Evolutionary conservation across 2,888 invertebrate genomes (phyloP).

Genomic region (Andrena haemorrhoa): DNA sequence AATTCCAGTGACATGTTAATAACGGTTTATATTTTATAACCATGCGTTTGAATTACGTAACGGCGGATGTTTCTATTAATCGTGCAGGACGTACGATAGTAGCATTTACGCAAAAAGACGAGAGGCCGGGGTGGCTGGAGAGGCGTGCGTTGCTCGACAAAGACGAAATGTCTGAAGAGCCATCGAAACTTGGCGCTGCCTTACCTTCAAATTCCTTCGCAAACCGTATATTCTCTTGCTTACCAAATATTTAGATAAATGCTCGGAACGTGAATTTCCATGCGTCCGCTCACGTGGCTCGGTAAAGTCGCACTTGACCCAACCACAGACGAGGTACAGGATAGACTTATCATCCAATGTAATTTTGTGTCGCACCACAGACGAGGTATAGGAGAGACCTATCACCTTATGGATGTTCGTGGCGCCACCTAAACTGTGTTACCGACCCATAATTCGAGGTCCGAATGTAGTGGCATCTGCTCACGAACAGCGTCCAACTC

Average conservation of each 20-base stretch:
- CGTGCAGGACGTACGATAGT: neutral
- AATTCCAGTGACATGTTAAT: neutral
- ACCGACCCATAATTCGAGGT: too few relatives aligned
- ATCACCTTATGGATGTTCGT: too few relatives aligned
- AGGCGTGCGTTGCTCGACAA: conserved; percentile 1
- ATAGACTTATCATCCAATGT: too few relatives aligned
- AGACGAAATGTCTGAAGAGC: neutral
- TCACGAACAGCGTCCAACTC: too few relatives aligned
- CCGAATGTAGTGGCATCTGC: too few relatives aligned
- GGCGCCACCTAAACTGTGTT: too few relatives aligned
- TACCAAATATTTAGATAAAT: neutral
- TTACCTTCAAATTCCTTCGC: conserved; percentile 28
- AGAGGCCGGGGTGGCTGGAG: neutral
- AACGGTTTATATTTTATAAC: neutral
- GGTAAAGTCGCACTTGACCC: conserved; percentile 33
- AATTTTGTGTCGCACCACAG: too few relatives aligned
- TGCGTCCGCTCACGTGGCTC: neutral
- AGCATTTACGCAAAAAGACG: neutral
- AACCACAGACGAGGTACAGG: too few relatives aligned
- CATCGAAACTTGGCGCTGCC: neutral
- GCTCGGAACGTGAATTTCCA: conserved; percentile 9
- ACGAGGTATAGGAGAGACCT: too few relatives aligned
- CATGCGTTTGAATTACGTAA: conserved; percentile 30
- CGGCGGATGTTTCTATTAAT: too few relatives aligned
- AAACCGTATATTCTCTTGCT: conserved; percentile 5